phyloP scores from a whole-genome alignment of 2,888 invertebrate genomes.

The Catonia carolina region DNA sequence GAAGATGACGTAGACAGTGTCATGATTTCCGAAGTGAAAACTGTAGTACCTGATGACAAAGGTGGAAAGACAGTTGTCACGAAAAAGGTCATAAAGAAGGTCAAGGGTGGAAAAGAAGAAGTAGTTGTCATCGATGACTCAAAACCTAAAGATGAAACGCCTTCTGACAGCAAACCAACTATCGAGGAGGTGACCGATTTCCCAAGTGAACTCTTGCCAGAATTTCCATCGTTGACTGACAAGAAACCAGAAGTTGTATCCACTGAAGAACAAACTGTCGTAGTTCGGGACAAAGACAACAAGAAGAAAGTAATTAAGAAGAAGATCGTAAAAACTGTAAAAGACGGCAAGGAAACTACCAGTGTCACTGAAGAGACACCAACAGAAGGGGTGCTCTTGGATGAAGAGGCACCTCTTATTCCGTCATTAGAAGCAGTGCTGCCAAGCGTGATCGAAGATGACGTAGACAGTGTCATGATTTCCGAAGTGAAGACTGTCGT shows the following conservation, averaged over 20 bases:
- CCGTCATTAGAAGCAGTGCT: background rate
- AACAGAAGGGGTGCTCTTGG: background rate
- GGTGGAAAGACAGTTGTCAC: background rate
- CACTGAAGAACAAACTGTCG: conserved; percentile 16
- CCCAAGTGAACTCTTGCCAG: no score
- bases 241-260: background rate
- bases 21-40: background rate
- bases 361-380: background rate
- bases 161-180: background rate
- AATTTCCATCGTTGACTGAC: no score
- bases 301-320: conserved; percentile 17
- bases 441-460: background rate
- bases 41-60: background rate
- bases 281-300: conserved; percentile 28
- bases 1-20: background rate
- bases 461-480: background rate
- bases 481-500: background rate
- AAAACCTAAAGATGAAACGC: background rate
- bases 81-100: background rate
- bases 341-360: background rate
- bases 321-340: background rate
- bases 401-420: background rate
- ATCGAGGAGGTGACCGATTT: conserved; percentile 1
- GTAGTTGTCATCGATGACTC: background rate
- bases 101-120: background rate